Base-by-base conservation (phyloP, 1,140 invertebrate genomes). In the Drosophila grimshawi region DNA sequence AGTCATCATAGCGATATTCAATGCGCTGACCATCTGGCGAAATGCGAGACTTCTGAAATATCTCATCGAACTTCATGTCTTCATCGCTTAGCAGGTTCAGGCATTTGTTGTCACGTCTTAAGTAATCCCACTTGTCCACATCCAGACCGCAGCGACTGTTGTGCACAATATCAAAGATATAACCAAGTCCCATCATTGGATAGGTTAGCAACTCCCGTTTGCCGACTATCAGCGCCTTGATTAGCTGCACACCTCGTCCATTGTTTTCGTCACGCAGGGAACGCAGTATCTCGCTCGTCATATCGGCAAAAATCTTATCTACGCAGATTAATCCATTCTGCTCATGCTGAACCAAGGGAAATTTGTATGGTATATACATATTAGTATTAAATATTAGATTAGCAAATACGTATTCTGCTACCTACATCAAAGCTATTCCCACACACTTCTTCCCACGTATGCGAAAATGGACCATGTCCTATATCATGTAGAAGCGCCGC, bases 81-180 rank as follows among this genome's bases (percentile, higher is more conserved):
- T 76, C 62, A 8, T 57, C 30, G 30, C 5, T 68, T 0, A 90
- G 64, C 3, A 81, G 2, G 11, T 89, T 39, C 2, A 83, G n/a
- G 27, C 74, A 73, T 48, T 90, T 78, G 43, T 82, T 93, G 82
- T 96, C 95, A 60, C 95, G 92, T 8, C 94, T 89, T 49, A 96
- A 93, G 77, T 96, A 96, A 81, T 96, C 95, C 94, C 94, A 96
- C 90, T 96, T 96, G 88, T 96, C 96, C 4, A 96, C 96, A 92
- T 96, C 95, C 33, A 96, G 93, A 11, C 94, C 94, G 75, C 94
- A 95, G 8, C 92, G 81, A 59, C 94, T 93, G 81, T 96, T 96
- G 30, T 94, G 93, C 0, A 96, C 94, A 73, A 96, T 95, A 45
- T 88, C 83, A 33, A 88, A 88, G 1, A 88, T 77, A 11, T 88